Evolutionary conservation across 2,888 invertebrate species (phyloP), one percentile per base, ranked within the genome.

Genomic region (Drosophila mulleri): DNA sequence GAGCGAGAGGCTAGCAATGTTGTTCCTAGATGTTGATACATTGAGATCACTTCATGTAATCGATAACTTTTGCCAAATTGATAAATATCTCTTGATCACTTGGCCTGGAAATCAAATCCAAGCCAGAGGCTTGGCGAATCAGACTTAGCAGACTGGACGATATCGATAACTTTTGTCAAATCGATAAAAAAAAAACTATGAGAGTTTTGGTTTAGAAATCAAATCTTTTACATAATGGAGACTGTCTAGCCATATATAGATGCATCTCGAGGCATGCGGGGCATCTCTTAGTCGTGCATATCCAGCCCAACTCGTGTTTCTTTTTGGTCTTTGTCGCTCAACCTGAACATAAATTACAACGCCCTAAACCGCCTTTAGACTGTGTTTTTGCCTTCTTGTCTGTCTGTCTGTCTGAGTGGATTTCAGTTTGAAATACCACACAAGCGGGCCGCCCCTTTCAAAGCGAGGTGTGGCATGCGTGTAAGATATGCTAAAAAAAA

Each of bases 271-370:
- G 7, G 23, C 23, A 16, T 2, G 26, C n/a, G 11, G 47, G 6
- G 18, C 26, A 50, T 50, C 18, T 32, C 32, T 18, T 14, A 14
- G 50, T 32, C 50, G 29, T 18, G 48, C 48, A 48, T 48, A 2
- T 7, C 32, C 32, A 12, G 18, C 18, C 7, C 11, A 9, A 4
- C 6, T 3, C 35, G 20, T 20, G 32, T 41, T 61, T 59, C 29
- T 48, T 26, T 57, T 32, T 50, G 18, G 23, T 71, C 67, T 75
- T 71, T 68, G 68, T 73, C 59, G 74, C 84, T 65, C 83, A 67
- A 79, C 72, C 72, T 72, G 74, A 76, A 82, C 70, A 82, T 82
- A 85, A 80, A 82, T 82, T 85, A 74, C 80, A 71, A 56, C 67
- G 77, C 79, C 70, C 65, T 68, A 74, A 37, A 57, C 52, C 54